These are phyloP conservation scores for Pristis pectinata DNA, from an alignment of 2,797 vertebrate species.

Conservation along the genomic window DNA sequence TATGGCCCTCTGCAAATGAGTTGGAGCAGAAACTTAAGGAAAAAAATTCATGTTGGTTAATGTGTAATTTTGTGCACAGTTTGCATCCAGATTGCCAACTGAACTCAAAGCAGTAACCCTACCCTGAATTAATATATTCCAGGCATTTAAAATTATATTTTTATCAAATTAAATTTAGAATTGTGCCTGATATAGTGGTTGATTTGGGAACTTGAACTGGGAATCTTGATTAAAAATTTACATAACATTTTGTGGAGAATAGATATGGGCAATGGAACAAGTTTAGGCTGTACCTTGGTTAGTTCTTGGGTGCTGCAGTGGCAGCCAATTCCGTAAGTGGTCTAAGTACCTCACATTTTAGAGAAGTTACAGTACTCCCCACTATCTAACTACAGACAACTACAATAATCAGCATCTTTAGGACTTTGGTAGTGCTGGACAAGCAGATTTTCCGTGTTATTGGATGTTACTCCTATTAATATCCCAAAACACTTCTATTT, in stretches of 20 bases:
- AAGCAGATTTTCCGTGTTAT: too few relatives aligned
- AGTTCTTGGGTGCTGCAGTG: too few relatives aligned
- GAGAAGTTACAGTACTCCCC: too few relatives aligned
- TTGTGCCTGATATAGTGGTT: not conserved
- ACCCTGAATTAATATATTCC: not conserved
- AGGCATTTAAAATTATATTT: not conserved
- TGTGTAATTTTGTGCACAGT: not conserved
- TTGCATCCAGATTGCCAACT: not conserved
- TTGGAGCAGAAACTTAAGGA: not conserved
- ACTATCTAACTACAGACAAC: too few relatives aligned
- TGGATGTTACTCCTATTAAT: too few relatives aligned
- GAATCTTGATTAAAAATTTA: not conserved
- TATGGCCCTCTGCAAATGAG: not conserved
- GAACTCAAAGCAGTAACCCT: not conserved
- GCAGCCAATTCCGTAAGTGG: too few relatives aligned
- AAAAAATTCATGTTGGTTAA: not conserved
- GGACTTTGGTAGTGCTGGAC: too few relatives aligned
- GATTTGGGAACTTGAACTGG: not conserved
- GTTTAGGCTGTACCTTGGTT: not conserved
- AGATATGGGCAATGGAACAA: not conserved
- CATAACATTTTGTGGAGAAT: not conserved
- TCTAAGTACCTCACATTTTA: too few relatives aligned
- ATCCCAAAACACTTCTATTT: too few relatives aligned
- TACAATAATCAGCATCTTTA: too few relatives aligned
- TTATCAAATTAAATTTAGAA: not conserved